Base-by-base conservation (phyloP, 2,113 vertebrate genomes). In the Pelecanoides urinatrix region DNA sequence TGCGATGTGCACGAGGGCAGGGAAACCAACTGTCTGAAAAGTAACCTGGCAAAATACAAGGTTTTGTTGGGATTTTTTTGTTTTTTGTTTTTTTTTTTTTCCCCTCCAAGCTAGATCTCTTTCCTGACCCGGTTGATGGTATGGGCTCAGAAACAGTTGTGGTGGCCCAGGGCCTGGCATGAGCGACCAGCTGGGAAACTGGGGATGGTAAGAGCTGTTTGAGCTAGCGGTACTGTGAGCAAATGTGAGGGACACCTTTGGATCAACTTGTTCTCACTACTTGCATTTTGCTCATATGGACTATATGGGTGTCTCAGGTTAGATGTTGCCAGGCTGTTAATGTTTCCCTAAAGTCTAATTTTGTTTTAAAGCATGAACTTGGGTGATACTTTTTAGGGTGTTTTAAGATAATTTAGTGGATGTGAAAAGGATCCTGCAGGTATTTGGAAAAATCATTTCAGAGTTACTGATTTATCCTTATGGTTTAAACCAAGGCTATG, bases 1-100 rank as follows among this genome's bases (percentile, higher is more conserved):
- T 40, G 21, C 0, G 1, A 68, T 50, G 38, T 18, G 10, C 6
- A 1, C 2, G 2, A 30, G 25, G 47, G 13, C 42, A 30, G 44
- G 74, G 53, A 67, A 78, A 13, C 5, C 36, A 50, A 7, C 16
- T 22, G 12, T 44, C 62, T 67, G 45, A 30, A 67, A 58, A 63
- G 23, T 45, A 49, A 82, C 42, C 38, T 34, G 59, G 45, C 27
- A 71, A 86, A 80, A 58, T 11, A 29, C 0, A 1, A 5, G n/a
- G n/a, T n/a, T n/a, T n/a, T n/a, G n/a, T n/a, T n/a, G n/a, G n/a
- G n/a, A n/a, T n/a, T 15, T 44, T 44, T 44, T 44, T 44, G 10
- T 44, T 44, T 11, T 49, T 55, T n/a, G n/a, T n/a, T 22, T 19
- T 59, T 30, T 53, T 10, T 17, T 49, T 66, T 50, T 59, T 32